Conservation (phyloP, 1,140 invertebrate genomes). For the Conus betulinus region DNA sequence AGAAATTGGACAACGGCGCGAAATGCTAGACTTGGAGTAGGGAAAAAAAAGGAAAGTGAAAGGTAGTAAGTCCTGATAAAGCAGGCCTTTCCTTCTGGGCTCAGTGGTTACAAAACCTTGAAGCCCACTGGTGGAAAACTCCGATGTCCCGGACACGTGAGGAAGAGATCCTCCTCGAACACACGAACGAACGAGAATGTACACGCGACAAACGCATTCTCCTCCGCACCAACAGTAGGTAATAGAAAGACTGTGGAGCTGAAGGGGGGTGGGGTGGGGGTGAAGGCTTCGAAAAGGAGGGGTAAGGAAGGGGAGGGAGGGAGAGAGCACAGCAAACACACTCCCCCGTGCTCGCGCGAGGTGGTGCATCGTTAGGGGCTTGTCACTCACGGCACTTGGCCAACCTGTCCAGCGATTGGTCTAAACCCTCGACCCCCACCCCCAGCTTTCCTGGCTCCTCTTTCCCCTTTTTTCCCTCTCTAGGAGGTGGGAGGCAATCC, state of each 20-base stretch:
- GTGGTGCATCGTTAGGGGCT: conserved; percentile 36
- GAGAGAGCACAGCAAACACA: conserved; percentile 11
- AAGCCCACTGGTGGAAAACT: background rate
- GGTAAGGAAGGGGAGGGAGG: background rate
- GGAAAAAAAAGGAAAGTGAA: no score
- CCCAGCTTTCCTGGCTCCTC: background rate
- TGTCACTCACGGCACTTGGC: conserved; percentile 34
- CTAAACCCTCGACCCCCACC: conserved; percentile 8
- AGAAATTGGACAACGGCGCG: no score
- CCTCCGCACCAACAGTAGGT: conserved; percentile 20
- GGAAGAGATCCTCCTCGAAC: background rate
- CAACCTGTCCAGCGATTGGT: conserved; percentile 33
- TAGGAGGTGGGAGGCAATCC: background rate
- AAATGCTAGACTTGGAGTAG: no score
- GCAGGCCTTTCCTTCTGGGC: background rate
- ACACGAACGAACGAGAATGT: conserved; percentile 16
- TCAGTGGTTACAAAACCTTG: background rate
- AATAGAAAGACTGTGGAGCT: conserved; percentile 19
- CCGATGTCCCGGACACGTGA: background rate
- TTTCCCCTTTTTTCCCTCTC: background rate
- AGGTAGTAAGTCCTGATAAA: no score
- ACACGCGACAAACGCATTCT: conserved; percentile 23
- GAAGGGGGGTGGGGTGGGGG: conserved; percentile 2
- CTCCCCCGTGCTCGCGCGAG: conserved; percentile 29
- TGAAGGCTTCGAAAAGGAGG: background rate